These are phyloP conservation scores for Brachycybe producta DNA, from an alignment of 2,888 invertebrate genomes.

Conservation along the genomic window DNA sequence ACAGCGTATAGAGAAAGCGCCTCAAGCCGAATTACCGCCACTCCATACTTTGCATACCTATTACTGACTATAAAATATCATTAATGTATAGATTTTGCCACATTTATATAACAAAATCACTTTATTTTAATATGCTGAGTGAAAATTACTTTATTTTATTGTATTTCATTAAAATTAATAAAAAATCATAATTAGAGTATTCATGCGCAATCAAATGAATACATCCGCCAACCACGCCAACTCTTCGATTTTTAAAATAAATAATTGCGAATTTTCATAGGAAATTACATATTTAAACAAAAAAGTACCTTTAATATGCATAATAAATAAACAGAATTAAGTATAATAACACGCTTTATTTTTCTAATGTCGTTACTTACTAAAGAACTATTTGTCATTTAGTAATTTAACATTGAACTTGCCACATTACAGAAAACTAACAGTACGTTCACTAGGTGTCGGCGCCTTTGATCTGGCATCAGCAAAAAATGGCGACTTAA, in stretches of 20 bases:
- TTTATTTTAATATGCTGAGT: too few species aligned
- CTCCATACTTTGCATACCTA: slow-evolving; percentile 4
- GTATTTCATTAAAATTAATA: not conserved
- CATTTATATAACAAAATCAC: too few species aligned
- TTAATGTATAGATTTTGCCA: too few species aligned
- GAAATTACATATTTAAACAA: not conserved
- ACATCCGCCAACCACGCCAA: slow-evolving; percentile 2
- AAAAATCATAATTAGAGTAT: not conserved
- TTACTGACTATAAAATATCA: too few species aligned
- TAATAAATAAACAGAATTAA: not conserved
- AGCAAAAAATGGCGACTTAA: too few species aligned
- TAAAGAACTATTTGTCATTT: too few species aligned
- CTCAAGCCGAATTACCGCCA: slow-evolving; percentile 8
- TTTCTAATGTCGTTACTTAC: not conserved
- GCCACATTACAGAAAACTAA: too few species aligned
- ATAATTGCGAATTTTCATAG: not conserved
- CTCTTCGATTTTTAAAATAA: slow-evolving; percentile 8
- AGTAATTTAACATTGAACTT: too few species aligned
- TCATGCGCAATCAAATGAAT: slow-evolving; percentile 1
- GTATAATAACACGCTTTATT: not conserved
- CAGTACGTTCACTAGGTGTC: too few species aligned
- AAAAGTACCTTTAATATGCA: too few species aligned
- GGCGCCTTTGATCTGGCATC: too few species aligned
- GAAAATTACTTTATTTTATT: too few species aligned
- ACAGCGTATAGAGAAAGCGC: not conserved